Conservation (phyloP, 2,888 invertebrate species). For the Melinopterus prodromus region DNA sequence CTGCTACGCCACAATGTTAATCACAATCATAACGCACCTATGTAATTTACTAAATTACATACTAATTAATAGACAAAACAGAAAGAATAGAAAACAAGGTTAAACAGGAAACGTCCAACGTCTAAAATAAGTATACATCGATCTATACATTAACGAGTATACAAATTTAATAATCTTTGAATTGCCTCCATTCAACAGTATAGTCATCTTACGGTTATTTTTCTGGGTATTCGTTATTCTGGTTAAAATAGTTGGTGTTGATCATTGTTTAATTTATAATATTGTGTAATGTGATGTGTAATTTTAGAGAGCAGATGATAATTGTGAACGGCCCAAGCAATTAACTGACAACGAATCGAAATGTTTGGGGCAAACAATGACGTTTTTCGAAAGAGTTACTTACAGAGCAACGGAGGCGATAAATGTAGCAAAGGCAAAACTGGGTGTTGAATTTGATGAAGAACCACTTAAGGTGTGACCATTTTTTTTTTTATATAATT, state of each 20-base stretch:
- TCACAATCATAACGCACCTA: conserved; percentile 6
- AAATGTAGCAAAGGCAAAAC: conserved; percentile 36
- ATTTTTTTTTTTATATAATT: conserved; percentile 6
- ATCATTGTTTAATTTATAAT: neutral
- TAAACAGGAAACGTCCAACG: neutral
- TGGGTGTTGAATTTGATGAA: conserved; percentile 44
- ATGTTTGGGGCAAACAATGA: conserved; percentile 30
- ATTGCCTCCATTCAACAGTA: neutral
- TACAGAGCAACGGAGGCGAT: conserved; percentile 30
- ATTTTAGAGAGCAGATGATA: conserved; percentile 23
- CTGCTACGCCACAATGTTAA: neutral
- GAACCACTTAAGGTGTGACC: conserved; percentile 50
- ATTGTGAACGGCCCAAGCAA: conserved; percentile 30
- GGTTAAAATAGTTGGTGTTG: neutral
- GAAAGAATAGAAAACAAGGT: neutral
- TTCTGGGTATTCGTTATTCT: conserved; percentile 10
- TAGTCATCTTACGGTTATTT: neutral
- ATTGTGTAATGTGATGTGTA: neutral
- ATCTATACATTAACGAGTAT: neutral
- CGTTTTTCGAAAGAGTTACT: conserved; percentile 35
- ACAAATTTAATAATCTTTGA: neutral
- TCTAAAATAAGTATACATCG: neutral
- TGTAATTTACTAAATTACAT: conserved; percentile 21
- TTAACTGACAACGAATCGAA: conserved; percentile 33
- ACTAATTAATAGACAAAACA: conserved; percentile 9